Percentiles rank a stretch among this genome's conserved stretches.
Evolutionary conservation across 2,797 vertebrate genomes (phyloP).

Genomic region (Todus mexicanus): DNA sequence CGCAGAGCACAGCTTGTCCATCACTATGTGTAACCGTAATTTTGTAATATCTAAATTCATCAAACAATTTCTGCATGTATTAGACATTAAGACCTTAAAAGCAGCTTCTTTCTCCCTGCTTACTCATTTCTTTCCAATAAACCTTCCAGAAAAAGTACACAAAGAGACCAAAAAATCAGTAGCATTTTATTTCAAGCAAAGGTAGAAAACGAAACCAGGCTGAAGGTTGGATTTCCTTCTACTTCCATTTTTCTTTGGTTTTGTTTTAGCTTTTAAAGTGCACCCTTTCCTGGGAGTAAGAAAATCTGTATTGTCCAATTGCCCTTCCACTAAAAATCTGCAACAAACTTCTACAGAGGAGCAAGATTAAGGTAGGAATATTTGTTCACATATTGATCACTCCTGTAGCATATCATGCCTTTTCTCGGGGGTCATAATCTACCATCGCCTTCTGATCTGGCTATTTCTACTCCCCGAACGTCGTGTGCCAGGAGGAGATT

Average conservation of each 20-base stretch:
- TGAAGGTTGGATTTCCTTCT: not conserved
- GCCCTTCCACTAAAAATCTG: slow-evolving; percentile 10
- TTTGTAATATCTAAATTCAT: not conserved
- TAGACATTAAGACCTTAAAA: not conserved
- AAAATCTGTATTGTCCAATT: not conserved
- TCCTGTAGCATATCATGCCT: not conserved
- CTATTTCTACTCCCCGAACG: not conserved
- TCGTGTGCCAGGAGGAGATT: not conserved
- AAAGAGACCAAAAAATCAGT: not conserved
- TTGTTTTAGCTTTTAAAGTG: not conserved
- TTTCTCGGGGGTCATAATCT: not conserved
- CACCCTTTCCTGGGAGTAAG: accelerated
- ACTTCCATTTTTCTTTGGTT: not conserved
- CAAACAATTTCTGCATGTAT: not conserved
- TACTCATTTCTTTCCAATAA: not conserved
- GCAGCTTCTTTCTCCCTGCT: not conserved
- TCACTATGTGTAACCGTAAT: not conserved
- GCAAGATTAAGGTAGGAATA: not conserved
- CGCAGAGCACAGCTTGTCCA: not conserved
- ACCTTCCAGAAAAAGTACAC: not conserved
- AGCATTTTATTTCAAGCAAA: not conserved
- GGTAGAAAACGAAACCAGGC: not conserved
- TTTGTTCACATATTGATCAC: slow-evolving; percentile 10
- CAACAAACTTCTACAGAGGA: not conserved
- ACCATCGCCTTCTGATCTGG: not conserved